A percentile compares a stretch with the other conserved stretches of the same genome.
Evolutionary conservation across 1,140 invertebrate genomes (phyloP).

Genomic region (Potamilus streckersoni): DNA sequence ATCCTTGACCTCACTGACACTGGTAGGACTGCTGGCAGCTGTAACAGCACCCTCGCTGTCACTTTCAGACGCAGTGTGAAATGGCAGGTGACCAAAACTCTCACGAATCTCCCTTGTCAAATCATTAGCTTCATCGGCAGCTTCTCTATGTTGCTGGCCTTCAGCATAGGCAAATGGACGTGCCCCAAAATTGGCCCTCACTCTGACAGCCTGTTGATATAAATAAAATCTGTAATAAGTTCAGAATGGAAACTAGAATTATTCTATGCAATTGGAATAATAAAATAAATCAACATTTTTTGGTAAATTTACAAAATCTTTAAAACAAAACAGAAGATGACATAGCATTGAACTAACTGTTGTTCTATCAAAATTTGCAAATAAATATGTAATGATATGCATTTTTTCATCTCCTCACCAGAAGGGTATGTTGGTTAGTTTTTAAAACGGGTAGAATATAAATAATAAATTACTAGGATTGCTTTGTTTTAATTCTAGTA

Average conservation of each 20-base stretch:
- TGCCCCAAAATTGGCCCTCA: constrained; percentile 67
- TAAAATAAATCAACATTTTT: too few relatives aligned
- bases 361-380: too few relatives aligned
- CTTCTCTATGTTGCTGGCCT: constrained; percentile 62
- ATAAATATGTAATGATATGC: too few relatives aligned
- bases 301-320: too few relatives aligned
- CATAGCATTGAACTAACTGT: too few relatives aligned
- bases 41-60: constrained; percentile 55
- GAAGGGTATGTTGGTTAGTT: too few relatives aligned
- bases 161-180: constrained; percentile 65
- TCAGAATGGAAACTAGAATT: constrained; percentile 1
- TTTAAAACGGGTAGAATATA: too few relatives aligned
- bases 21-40: constrained; percentile 21
- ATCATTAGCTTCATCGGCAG: constrained; percentile 60
- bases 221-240: constrained; percentile 5
- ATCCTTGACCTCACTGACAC: constrained; percentile 32
- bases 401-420: too few relatives aligned
- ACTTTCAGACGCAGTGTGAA: constrained; percentile 59
- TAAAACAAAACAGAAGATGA: too few relatives aligned
- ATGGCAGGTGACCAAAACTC: constrained; percentile 62
- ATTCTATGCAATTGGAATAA: background rate
- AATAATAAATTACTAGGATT: too few relatives aligned
- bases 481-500: too few relatives aligned
- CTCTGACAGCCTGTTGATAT: constrained; percentile 55
- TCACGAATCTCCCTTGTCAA: constrained; percentile 61